Evolutionary conservation across 2,797 vertebrate genomes (phyloP), one percentile per base, ranked within the genome.

Genomic region (Phalloptychus januarius): DNA sequence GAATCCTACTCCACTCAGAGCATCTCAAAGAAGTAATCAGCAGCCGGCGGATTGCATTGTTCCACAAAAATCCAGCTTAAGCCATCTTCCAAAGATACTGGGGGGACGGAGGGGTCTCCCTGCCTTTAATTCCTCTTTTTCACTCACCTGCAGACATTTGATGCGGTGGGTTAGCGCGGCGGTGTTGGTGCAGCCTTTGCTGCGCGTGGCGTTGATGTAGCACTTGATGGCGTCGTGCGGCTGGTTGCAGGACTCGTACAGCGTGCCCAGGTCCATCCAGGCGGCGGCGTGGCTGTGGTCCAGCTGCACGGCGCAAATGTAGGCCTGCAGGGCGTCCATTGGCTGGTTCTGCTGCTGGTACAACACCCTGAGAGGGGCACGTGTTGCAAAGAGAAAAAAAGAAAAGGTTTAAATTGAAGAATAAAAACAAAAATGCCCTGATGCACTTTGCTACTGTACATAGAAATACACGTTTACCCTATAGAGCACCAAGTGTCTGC

Each of bases 331-430:
- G 79, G 98, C 98, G 90, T 99, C 98, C 98, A 99, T 99, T 90
- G 98, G 98, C 95, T 99, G 98, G 96, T 99, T 99, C 95, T 99
- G 98, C 96, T 99, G 98, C 95, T 99, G 98, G 95, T 99, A 99
- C 91, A 99, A 96, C 92, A 99, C 98, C 87, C 98, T 99, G 91
- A 65, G 63, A 44, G 16, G 15, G 20, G 28, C 8, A 33, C 63
- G 10, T 12, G 20, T 44, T 12, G 12, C 65, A 70, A 8, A 44
- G 33, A 54, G 0, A 31, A 12, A 13, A 31, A 6, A 48, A 48
- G 3, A 25, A 52, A 52, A 8, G 10, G 50, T 25, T 52, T 4
- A 25, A 25, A 52, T 52, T 25, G 1, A 10, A 52, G 48, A 36
- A 63, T 36, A 33, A 65, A 23, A 20, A 38, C 12, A 61, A 15